Evolutionary conservation across 2,888 invertebrate species (phyloP).

Genomic region (Tridacna gigas): DNA sequence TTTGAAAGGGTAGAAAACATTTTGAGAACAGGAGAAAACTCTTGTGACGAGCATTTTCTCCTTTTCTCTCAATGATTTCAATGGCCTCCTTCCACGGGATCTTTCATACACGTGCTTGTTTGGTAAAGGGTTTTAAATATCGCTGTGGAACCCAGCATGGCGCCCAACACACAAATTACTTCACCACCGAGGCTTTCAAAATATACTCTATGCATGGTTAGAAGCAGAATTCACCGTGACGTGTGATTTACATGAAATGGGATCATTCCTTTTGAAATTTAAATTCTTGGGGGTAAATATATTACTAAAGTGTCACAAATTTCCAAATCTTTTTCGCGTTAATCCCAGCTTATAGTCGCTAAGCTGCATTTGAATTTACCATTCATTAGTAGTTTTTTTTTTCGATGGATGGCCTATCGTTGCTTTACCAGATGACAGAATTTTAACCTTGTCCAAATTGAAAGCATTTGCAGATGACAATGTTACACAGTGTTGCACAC

Average conservation of each 20-base stretch:
- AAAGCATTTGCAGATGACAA: too few relatives aligned
- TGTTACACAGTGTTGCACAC: too few relatives aligned
- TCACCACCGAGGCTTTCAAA: constrained; percentile 9
- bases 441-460: too few relatives aligned
- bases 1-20: too few relatives aligned
- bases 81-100: too few relatives aligned
- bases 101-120: too few relatives aligned
- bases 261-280: constrained; percentile 15
- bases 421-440: too few relatives aligned
- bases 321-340: constrained; percentile 6
- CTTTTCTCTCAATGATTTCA: too few relatives aligned
- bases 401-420: too few relatives aligned
- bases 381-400: too few relatives aligned
- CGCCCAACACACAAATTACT: constrained; percentile 15
- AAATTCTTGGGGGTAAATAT: constrained; percentile 23
- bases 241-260: constrained; percentile 16
- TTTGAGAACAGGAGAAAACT: too few relatives aligned
- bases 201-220: constrained; percentile 13
- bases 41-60: too few relatives aligned
- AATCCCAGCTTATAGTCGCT: constrained; percentile 10
- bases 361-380: not conserved
- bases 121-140: not conserved
- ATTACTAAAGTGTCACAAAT: constrained; percentile 29
- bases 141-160: constrained; percentile 7
- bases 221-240: constrained; percentile 11